Percentiles rank a stretch among this genome's conserved stretches.
Evolutionary conservation across 2,797 vertebrate genomes (phyloP).

Genomic region (Dallia pectoralis): DNA sequence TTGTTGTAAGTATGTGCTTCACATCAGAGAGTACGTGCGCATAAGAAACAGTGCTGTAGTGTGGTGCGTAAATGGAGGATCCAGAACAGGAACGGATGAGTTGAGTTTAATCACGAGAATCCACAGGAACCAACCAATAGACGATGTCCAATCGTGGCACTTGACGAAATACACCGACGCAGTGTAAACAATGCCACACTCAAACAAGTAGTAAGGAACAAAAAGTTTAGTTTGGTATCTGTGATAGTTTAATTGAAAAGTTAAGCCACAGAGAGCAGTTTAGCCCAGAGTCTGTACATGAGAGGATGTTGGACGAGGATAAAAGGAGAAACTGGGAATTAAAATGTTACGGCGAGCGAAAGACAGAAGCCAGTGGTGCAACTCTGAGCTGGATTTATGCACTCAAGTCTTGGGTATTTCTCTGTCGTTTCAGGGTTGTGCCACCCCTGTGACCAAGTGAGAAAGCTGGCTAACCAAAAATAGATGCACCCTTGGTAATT

Average conservation of each 20-base stretch:
- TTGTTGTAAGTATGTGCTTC: neutral
- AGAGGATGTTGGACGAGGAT: neutral
- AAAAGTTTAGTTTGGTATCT: neutral
- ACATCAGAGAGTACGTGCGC: neutral
- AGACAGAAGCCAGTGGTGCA: neutral
- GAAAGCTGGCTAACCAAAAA: neutral
- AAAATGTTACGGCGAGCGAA: neutral
- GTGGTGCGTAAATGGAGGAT: no score
- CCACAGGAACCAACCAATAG: no score
- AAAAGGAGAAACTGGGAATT: neutral
- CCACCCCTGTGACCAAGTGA: slow-evolving; percentile 1
- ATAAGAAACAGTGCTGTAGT: no score
- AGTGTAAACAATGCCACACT: no score
- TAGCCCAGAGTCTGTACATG: neutral
- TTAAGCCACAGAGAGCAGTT: neutral
- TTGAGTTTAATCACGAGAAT: no score
- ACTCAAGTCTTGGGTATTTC: neutral
- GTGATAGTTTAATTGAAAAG: neutral
- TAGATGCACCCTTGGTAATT: slow-evolving; percentile 1
- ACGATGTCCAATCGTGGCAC: no score
- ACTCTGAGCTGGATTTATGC: neutral
- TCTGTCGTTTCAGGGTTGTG: neutral
- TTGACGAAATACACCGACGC: no score
- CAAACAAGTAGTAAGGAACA: no score
- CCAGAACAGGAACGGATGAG: no score